Conservation (phyloP, 2,797 vertebrate species). For the Sternarchorhynchus goeldii region DNA sequence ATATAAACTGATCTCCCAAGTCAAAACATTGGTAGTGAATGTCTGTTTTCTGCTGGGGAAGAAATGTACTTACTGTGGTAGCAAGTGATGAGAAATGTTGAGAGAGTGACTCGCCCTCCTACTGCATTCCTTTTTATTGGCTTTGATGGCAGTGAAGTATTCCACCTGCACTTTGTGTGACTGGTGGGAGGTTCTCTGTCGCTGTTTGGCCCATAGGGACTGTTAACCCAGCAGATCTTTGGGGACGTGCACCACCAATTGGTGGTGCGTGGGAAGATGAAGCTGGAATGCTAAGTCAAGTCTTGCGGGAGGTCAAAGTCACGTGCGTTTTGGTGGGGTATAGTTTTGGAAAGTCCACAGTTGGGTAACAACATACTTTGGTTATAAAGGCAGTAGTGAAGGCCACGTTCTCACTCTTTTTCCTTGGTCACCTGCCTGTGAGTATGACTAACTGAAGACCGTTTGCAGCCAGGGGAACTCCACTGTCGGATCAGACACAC, state of each 20-base stretch:
- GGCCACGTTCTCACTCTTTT: not conserved
- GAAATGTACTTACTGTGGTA: slow-evolving; percentile 43
- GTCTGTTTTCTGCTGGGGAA: not conserved
- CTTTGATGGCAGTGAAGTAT: slow-evolving; percentile 32
- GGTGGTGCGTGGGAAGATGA: slow-evolving; percentile 28
- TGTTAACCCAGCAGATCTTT: slow-evolving; percentile 33
- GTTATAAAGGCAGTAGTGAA: not conserved
- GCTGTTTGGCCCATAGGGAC: slow-evolving; percentile 30
- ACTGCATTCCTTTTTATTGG: slow-evolving; percentile 37
- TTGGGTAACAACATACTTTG: slow-evolving; percentile 49
- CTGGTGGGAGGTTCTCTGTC: slow-evolving; percentile 27
- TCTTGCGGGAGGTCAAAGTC: slow-evolving; percentile 45
- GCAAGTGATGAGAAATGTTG: slow-evolving; percentile 21
- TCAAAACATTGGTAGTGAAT: not conserved
- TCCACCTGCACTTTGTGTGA: slow-evolving; percentile 14
- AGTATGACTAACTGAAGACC: slow-evolving; percentile 25
- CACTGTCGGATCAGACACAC: not conserved
- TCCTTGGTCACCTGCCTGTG: slow-evolving; percentile 42
- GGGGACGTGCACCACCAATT: slow-evolving; percentile 20
- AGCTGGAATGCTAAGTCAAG: slow-evolving; percentile 6
- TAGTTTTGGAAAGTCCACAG: slow-evolving; percentile 62
- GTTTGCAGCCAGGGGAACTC: slow-evolving; percentile 35
- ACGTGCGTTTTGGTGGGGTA: not conserved
- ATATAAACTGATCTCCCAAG: not conserved
- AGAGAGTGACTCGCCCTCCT: not conserved